Evolutionary conservation across 2,888 invertebrate genomes (phyloP), one percentile per base, ranked within the genome.

Genomic region (Rhagophthalmus giganteus): DNA sequence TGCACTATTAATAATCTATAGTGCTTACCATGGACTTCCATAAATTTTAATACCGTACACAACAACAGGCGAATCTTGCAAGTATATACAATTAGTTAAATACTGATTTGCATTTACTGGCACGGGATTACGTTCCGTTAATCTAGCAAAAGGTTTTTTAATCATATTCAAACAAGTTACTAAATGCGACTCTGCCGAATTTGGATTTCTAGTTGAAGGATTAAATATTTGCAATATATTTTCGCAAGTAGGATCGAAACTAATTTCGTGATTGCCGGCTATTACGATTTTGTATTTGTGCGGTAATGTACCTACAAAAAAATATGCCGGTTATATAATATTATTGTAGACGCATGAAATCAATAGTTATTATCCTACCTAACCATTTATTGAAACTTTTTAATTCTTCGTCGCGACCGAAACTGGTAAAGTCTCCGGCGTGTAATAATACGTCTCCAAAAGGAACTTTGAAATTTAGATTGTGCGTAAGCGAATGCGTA

Each of bases 251-350:
- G 79, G 73, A 73, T 92, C 91, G 67, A 92, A 89, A 64, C 88
- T 88, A 31, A 90, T 74, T 68, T 92, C 91, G 73, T 92, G 91
- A 76, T 92, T 92, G 10, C 92, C 92, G 38, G 89, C 88, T 62
- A 92, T 90, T 0, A 90, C 88, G 51, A 92, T 79, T 75, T 91
- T 91, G 64, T 87, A 79, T 62, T 82, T 82, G 68, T 91, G 90
- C 2, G 89, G 87, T 61, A 90, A 74, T 26, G 77, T 63, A 9
- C 64, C 71, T 72, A 53, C 28, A 67, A 63, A 12, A 44, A 11
- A 32, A 32, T 2, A 32, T 9, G n/a, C n/a, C n/a, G n/a, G n/a
- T n/a, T n/a, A n/a, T n/a, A n/a, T n/a, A n/a, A n/a, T n/a, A n/a
- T n/a, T n/a, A n/a, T n/a, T n/a, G n/a, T n/a, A n/a, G n/a, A n/a